Evolutionary conservation across 1,140 invertebrate species (phyloP).

Genomic region (Sitophilus oryzae): DNA sequence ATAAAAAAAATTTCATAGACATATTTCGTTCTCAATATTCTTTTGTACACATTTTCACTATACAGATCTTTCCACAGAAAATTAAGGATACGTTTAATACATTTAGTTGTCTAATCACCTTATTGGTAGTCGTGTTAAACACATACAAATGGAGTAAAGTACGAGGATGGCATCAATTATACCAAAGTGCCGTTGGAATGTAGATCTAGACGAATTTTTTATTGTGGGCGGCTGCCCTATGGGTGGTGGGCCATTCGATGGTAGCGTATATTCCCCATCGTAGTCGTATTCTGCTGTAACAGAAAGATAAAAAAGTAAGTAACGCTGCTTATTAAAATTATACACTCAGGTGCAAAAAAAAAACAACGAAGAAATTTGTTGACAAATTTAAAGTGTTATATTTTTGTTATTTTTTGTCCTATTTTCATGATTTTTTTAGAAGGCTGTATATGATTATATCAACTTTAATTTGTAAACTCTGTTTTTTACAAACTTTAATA

Average conservation of each 20-base stretch:
- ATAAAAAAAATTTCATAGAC: neutral
- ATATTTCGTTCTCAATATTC: neutral
- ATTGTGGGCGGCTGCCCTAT: constrained; percentile 37
- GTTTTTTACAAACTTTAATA: too few relatives aligned
- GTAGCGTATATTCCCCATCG: constrained; percentile 39
- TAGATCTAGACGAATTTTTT: neutral
- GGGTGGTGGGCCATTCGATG: constrained; percentile 38
- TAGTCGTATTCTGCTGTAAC: constrained; percentile 38
- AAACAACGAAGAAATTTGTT: too few relatives aligned
- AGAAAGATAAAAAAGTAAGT: too few relatives aligned
- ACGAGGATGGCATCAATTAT: too few relatives aligned
- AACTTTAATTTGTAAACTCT: too few relatives aligned
- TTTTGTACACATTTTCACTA: neutral
- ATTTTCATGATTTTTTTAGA: too few relatives aligned
- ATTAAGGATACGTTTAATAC: neutral
- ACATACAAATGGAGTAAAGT: too few relatives aligned
- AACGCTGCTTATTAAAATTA: too few relatives aligned
- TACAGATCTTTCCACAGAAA: neutral
- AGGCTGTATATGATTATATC: too few relatives aligned
- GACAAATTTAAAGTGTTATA: too few relatives aligned
- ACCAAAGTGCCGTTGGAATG: neutral
- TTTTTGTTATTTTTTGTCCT: too few relatives aligned
- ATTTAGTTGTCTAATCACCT: neutral
- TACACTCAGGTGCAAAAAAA: too few relatives aligned
- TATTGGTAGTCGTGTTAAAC: neutral